Evolutionary conservation across 1,140 invertebrate species (phyloP).

Genomic region (Conus ventricosus): DNA sequence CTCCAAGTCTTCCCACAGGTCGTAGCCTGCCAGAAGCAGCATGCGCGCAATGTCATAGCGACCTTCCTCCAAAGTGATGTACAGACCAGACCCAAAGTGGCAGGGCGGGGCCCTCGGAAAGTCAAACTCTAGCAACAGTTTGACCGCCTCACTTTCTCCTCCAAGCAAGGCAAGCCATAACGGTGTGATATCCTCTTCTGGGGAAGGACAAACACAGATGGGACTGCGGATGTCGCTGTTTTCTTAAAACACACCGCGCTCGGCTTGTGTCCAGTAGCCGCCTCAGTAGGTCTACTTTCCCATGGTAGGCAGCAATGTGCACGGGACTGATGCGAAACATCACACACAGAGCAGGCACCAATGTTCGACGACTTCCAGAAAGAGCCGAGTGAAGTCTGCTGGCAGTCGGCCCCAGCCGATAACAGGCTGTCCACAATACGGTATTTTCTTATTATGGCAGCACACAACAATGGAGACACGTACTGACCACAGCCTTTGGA

Average conservation of each 20-base stretch:
- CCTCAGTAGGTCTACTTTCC: constrained; percentile 23
- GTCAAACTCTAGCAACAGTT: constrained; percentile 37
- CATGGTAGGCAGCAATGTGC: constrained; percentile 42
- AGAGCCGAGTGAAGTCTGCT: constrained; percentile 31
- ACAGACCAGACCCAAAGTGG: constrained; percentile 43
- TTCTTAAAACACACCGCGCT: not conserved
- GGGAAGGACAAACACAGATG: not conserved
- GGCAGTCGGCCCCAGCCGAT: constrained; percentile 31
- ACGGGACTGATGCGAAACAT: constrained; percentile 35
- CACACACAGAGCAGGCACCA: constrained; percentile 44
- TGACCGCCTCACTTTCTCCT: constrained; percentile 35
- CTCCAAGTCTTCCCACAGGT: constrained; percentile 42
- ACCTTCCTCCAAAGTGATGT: constrained; percentile 37
- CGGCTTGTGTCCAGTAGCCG: not conserved
- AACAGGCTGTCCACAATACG: constrained; percentile 33
- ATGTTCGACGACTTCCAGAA: constrained; percentile 33
- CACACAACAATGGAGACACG: constrained; percentile 42
- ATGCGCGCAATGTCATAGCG: constrained; percentile 30
- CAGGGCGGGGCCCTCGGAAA: constrained; percentile 37
- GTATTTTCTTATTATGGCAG: constrained; percentile 33
- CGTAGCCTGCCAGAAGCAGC: constrained; percentile 41
- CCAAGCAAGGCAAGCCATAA: constrained; percentile 42
- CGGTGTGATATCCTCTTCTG: constrained; percentile 40
- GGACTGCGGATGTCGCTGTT: constrained; percentile 12
- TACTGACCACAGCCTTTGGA: constrained; percentile 46